Base-by-base conservation (phyloP, 2,888 invertebrate species). In the Atethmia centrago region DNA sequence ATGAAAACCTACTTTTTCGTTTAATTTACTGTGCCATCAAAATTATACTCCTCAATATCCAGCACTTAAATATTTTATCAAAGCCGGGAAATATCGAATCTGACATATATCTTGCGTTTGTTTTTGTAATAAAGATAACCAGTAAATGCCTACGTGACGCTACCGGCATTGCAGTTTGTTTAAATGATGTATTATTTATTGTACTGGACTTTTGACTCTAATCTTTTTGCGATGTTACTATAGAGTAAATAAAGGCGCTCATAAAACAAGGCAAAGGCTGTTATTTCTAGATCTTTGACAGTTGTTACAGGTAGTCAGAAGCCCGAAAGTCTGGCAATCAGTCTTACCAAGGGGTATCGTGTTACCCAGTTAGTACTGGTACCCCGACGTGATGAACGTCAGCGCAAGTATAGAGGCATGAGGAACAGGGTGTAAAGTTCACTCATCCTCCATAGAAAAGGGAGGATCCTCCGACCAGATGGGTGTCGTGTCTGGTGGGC, bases 101-200 rank as follows among this genome's bases (percentile, higher is more conserved):
- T 79, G 64, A 61, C 45, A 66, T 40, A 45, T 65, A 77, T 62
- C n/a, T 64, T 40, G 45, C 25, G 61, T 83, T 80, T 61, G 47
- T 47, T 28, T 74, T 79, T 55, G 67, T 5, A 49, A 31, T 42
- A 62, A 67, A 72, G 69, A 82, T 74, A 71, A 59, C n/a, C 31
- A 25, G 1, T 2, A 36, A 25, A 47, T 63, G 84, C 66, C 73
- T 87, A 84, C 87, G 84, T 84, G 84, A 69, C 59, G 69, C 62
- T 70, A 61, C 66, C 66, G 58, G 85, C 83, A 87, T 87, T 73
- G 73, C 73, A 78, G 47, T 49, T 45, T 59, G 51, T 62, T 62
- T 58, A 47, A 36, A 45, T 25, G 19, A 21, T 51, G 25, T 53
- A 55, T 71, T 56, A 58, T 55, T 68, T 67, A n/a, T n/a, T n/a